These are phyloP conservation scores for Drosophila neotestacea DNA, from an alignment of 2,888 invertebrate species.

Conservation along the genomic window DNA sequence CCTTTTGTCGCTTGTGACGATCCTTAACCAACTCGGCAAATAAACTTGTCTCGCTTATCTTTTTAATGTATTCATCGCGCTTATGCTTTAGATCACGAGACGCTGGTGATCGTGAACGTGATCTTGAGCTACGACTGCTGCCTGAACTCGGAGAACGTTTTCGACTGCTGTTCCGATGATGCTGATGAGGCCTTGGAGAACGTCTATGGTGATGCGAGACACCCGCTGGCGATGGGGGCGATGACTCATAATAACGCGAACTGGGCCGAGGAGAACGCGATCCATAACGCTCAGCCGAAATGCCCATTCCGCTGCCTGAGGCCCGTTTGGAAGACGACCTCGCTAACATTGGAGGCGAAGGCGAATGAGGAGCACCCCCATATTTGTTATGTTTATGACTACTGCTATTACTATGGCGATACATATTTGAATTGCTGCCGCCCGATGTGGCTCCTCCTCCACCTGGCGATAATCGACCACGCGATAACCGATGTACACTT, in stretches of 20 bases:
- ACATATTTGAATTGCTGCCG: slow-evolving; percentile 58
- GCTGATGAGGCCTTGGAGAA: slow-evolving; percentile 64
- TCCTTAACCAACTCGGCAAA: slow-evolving; percentile 96
- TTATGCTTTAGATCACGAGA: slow-evolving; percentile 84
- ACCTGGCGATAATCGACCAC: slow-evolving; percentile 77
- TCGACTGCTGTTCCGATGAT: slow-evolving; percentile 60
- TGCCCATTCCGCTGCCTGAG: slow-evolving; percentile 62
- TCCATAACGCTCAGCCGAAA: slow-evolving; percentile 78
- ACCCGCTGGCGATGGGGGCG: slow-evolving; percentile 84
- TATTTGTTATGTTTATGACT: slow-evolving; percentile 78
- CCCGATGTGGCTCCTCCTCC: slow-evolving; percentile 45
- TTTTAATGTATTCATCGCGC: slow-evolving; percentile 90
- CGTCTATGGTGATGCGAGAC: slow-evolving; percentile 68
- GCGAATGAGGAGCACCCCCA: slow-evolving; percentile 66
- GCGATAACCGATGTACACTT: slow-evolving; percentile 73
- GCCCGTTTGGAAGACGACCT: slow-evolving; percentile 85
- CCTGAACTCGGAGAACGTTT: slow-evolving; percentile 75
- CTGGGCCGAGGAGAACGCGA: slow-evolving; percentile 82
- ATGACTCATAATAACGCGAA: slow-evolving; percentile 83
- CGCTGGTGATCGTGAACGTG: slow-evolving; percentile 85
- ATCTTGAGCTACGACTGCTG: slow-evolving; percentile 70
- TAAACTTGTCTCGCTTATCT: slow-evolving; percentile 94
- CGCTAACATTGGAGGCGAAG: slow-evolving; percentile 85
- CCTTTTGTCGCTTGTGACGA: slow-evolving; percentile 92
- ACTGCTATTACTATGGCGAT: slow-evolving; percentile 63